phyloP scores from a whole-genome alignment of 2,113 vertebrate species.

The Poeciliopsis prolifica region DNA sequence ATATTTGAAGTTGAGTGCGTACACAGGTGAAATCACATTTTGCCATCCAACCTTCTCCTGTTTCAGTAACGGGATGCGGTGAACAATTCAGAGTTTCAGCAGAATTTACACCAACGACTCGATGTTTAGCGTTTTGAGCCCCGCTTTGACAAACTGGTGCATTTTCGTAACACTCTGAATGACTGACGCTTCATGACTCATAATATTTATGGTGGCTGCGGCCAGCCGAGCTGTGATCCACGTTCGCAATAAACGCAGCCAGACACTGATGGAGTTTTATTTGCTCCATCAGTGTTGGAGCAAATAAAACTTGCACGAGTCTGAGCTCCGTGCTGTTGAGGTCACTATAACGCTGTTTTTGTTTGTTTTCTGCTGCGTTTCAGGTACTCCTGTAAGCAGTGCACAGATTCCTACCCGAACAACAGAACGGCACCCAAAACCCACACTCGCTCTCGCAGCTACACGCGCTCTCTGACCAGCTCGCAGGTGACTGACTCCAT shows the following conservation, averaged over 20 bases:
- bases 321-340: background rate
- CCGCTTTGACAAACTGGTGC: background rate
- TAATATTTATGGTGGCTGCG: slow-evolving; percentile 10
- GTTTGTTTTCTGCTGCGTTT: slow-evolving; percentile 22
- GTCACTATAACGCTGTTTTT: background rate
- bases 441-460: slow-evolving; percentile 89
- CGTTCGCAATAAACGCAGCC: slow-evolving; percentile 16
- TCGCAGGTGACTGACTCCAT: slow-evolving; percentile 85
- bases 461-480: slow-evolving; percentile 94
- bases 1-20: no score
- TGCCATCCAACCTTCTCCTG: no score
- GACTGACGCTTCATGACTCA: slow-evolving; percentile 11
- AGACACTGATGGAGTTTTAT: no score
- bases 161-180: background rate
- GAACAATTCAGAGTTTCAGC: background rate
- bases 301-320: background rate
- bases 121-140: background rate
- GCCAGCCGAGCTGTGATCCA: background rate
- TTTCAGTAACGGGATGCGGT: background rate
- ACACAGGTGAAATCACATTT: no score
- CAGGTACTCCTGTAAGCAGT: slow-evolving; percentile 86
- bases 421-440: slow-evolving; percentile 89
- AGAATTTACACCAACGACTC: background rate
- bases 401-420: slow-evolving; percentile 88
- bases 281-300: background rate